phyloP scores from a whole-genome alignment of 2,888 invertebrate species.

The Tetramorium bicarinatum region DNA sequence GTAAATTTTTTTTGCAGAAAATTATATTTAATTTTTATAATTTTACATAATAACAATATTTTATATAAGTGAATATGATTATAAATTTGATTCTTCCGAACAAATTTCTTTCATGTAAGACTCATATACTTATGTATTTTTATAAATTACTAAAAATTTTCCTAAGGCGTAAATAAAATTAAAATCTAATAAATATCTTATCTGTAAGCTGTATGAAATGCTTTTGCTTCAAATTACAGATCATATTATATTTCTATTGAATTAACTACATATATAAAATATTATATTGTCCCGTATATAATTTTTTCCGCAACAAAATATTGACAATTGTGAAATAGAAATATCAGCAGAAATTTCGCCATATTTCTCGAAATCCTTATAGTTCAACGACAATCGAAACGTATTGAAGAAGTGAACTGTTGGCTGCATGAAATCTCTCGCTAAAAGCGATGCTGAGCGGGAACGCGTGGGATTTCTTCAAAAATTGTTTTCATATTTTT shows the following conservation, averaged over 20 bases:
- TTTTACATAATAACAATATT: neutral
- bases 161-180: no score
- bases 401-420: conserved; percentile 8
- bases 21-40: neutral
- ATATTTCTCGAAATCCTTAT: neutral
- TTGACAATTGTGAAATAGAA: neutral
- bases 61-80: neutral
- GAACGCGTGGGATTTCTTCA: neutral
- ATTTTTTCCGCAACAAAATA: neutral
- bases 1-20: neutral
- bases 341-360: conserved; percentile 2
- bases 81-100: neutral
- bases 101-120: neutral
- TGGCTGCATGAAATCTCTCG: neutral
- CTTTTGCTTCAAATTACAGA: neutral
- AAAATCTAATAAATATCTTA: neutral
- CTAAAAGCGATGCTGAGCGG: neutral
- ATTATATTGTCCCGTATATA: neutral
- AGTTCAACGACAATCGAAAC: neutral
- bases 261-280: conserved; percentile 1
- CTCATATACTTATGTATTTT: neutral
- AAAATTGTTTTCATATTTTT: conserved; percentile 9
- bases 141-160: neutral
- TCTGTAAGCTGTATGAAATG: neutral
- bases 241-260: neutral